A percentile compares a stretch with the other conserved stretches of the same genome.
Evolutionary conservation across 2,888 invertebrate species (phyloP).

Genomic region (Melinopterus prodromus): DNA sequence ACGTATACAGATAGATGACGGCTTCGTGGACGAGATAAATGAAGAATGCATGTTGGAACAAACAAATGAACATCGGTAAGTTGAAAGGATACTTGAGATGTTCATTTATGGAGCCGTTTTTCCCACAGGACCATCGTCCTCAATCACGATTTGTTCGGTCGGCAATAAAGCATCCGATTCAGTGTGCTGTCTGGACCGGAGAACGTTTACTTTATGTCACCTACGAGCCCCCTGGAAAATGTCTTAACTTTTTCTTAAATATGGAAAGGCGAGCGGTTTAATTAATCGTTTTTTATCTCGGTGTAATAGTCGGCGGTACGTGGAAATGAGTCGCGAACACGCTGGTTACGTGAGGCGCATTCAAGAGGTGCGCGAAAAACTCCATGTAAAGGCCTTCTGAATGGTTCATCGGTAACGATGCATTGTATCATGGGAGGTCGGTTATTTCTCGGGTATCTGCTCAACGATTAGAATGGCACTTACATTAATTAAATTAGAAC

Average conservation of each 20-base stretch:
- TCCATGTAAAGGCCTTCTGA: background rate
- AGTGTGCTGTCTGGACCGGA: background rate
- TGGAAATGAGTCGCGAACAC: background rate
- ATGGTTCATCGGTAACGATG: background rate
- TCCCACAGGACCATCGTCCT: conserved; percentile 24
- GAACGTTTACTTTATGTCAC: conserved; percentile 19
- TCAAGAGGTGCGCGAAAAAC: background rate
- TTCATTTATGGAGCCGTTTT: conserved; percentile 20
- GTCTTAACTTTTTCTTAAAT: conserved; percentile 26
- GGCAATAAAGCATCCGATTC: background rate
- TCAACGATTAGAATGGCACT: conserved; percentile 12
- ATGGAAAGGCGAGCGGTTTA: conserved; percentile 14
- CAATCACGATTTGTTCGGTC: conserved; percentile 21
- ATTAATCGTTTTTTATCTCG: background rate
- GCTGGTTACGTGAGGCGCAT: background rate
- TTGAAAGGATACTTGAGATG: conserved; percentile 23
- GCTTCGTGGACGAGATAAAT: background rate
- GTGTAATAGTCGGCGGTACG: background rate
- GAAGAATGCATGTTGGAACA: background rate
- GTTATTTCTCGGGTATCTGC: background rate
- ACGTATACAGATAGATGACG: too few relatives aligned
- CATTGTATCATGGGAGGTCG: conserved; percentile 16
- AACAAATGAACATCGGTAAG: conserved; percentile 10
- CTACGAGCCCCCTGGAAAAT: conserved; percentile 19
- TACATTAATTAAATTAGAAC: background rate